Evolutionary conservation across 2,888 invertebrate species (phyloP), one percentile per base, ranked within the genome.

Genomic region (Erpobdella octoculata): DNA sequence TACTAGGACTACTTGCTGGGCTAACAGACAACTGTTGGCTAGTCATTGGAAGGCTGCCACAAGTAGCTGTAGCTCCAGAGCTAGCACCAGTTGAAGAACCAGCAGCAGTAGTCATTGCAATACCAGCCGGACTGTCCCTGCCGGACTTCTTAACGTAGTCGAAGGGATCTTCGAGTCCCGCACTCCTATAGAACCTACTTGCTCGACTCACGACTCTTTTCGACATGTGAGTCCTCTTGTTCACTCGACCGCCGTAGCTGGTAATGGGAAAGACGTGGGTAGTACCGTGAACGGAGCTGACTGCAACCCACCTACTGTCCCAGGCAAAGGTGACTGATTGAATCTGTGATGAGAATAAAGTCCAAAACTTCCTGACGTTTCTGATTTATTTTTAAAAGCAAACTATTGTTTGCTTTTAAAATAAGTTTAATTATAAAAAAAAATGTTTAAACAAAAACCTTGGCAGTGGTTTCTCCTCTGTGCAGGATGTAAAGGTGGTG

Each of bases 251-350:
- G 76, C 96, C 96, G 83, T 97, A 98, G 25, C 97, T 92, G 21
- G 93, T 93, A 66, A 98, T 88, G 12, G 97, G 93, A 85, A 96
- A 98, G 76, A 98, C 90, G 84, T 98, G 98, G 37, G 95, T 95
- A 0, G 98, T 98, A 74, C 97, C 98, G 75, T 95, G 89, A 71
- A 94, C 87, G 0, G 97, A 94, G 53, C 93, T 92, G 5, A 97
- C 89, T 1, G 94, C 91, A n/a, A 92, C 89, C 97, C 97, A 99
- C 71, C 98, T 89, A 36, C 83, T 90, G 85, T 98, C 97, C 73
- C 89, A 86, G 0, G 95, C 92, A 81, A 97, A 92, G 68, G 90
- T 88, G 82, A 95, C 91, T 80, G 95, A 92, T 86, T 90, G 86
- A n/a, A 87, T 83, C 85, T 85, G 76, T 15, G 69, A 71, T 2